Evolutionary conservation across 2,113 vertebrate genomes (phyloP).

Genomic region (Hirundichthys speculiger): DNA sequence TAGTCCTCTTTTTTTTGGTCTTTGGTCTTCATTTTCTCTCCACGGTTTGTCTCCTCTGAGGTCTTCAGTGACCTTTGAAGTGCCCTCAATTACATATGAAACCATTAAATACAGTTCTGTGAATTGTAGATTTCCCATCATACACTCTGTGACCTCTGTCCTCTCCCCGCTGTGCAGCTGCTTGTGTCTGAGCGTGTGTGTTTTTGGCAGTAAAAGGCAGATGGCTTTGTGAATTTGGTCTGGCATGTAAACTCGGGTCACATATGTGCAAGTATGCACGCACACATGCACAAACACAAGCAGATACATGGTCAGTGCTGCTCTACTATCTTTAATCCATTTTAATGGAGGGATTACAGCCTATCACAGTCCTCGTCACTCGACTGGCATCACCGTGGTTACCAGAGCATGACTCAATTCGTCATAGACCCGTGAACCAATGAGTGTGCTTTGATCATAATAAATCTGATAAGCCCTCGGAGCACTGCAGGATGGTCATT

Average conservation of each 20-base stretch:
- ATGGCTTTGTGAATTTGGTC: conserved; percentile 53
- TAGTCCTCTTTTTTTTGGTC: neutral
- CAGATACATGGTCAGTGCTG: conserved; percentile 47
- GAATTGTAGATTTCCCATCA: conserved; percentile 14
- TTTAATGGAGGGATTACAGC: conserved; percentile 78
- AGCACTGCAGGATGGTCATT: conserved; percentile 51
- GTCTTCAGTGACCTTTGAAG: no score
- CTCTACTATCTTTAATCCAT: conserved; percentile 76
- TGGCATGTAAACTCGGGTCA: conserved; percentile 53
- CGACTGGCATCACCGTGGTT: conserved; percentile 65
- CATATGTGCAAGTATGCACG: conserved; percentile 31
- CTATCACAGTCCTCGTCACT: conserved; percentile 66
- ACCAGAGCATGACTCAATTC: conserved; percentile 64
- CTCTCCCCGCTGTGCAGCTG: conserved; percentile 9
- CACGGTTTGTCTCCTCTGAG: neutral
- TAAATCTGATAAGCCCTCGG: conserved; percentile 72
- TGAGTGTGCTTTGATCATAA: conserved; percentile 43
- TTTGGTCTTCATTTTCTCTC: neutral
- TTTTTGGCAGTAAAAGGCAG: conserved; percentile 44
- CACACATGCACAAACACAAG: conserved; percentile 20
- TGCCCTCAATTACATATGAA: no score
- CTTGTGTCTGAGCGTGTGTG: conserved; percentile 12
- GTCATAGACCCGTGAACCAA: conserved; percentile 61
- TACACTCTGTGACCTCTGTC: conserved; percentile 40
- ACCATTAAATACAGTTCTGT: no score